These are phyloP conservation scores for Drosophila navojoa DNA, from an alignment of 1,140 invertebrate species.

Conservation along the genomic window DNA sequence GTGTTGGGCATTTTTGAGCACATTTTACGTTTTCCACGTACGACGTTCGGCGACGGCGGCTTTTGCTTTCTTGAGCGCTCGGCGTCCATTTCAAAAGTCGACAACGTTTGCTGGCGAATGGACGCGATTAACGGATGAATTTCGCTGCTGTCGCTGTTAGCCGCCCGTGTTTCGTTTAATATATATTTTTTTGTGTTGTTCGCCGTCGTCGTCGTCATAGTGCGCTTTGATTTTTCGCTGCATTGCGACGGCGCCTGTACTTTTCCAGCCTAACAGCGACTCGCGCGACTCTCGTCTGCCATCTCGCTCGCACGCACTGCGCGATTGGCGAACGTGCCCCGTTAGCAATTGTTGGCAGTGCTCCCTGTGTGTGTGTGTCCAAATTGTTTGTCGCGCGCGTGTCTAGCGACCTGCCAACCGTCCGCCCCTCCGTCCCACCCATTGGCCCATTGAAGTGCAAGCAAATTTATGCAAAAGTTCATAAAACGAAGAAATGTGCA, in stretches of 20 bases:
- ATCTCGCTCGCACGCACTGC: constrained; percentile 3
- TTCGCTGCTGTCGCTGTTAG: constrained; percentile 21
- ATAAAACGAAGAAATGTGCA: constrained; percentile 19
- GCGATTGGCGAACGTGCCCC: constrained; percentile 42
- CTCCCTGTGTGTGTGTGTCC: neutral
- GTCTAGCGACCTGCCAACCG: constrained; percentile 40
- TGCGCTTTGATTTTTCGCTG: constrained; percentile 58
- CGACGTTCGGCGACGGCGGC: constrained; percentile 50
- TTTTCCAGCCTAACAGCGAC: constrained; percentile 43
- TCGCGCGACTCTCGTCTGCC: neutral
- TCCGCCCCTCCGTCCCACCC: neutral
- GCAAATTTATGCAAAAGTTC: constrained; percentile 21
- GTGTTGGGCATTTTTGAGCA: constrained; percentile 64
- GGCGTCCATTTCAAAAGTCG: constrained; percentile 80
- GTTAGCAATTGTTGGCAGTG: constrained; percentile 32
- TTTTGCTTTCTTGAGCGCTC: constrained; percentile 78
- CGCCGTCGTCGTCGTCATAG: constrained; percentile 22
- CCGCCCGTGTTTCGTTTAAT: constrained; percentile 7
- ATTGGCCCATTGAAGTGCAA: constrained; percentile 26
- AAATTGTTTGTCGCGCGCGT: constrained; percentile 64
- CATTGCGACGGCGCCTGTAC: constrained; percentile 62
- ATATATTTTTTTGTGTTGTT: constrained; percentile 3
- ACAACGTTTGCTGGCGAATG: constrained; percentile 78
- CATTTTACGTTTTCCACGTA: constrained; percentile 77
- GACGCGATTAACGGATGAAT: constrained; percentile 81